Percentiles rank a stretch among this genome's conserved stretches.
phyloP scores from a whole-genome alignment of 2,797 vertebrate genomes.

The Myotis vivesi region DNA sequence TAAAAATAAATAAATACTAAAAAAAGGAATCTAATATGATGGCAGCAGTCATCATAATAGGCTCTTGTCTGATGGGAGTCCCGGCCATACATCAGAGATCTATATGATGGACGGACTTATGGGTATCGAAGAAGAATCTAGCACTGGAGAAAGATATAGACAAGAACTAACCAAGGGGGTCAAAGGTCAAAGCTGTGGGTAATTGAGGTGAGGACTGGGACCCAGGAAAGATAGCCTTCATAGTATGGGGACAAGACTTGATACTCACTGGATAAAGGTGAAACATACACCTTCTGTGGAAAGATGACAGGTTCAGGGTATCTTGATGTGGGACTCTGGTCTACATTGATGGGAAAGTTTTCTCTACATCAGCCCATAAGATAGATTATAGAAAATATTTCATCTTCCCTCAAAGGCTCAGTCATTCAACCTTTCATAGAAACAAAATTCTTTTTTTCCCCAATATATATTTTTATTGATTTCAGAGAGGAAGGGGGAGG shows the following conservation, averaged over 20 bases:
- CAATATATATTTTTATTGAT: too few species aligned
- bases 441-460: too few species aligned
- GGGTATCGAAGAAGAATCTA: background rate
- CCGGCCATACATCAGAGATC: background rate
- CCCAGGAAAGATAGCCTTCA: background rate
- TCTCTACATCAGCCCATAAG: background rate
- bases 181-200: background rate
- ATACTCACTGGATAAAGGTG: background rate
- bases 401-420: background rate
- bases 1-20: too few species aligned
- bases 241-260: background rate
- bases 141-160: background rate
- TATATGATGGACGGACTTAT: background rate
- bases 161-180: background rate
- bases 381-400: background rate
- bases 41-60: background rate
- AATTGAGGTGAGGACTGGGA: background rate
- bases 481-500: too few species aligned
- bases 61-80: background rate
- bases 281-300: background rate
- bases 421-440: background rate
- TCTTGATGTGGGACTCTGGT: background rate
- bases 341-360: background rate
- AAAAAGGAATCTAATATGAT: background rate
- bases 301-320: background rate